Conservation (phyloP, 2,113 vertebrate genomes). For the Phodopus roborovskii region DNA sequence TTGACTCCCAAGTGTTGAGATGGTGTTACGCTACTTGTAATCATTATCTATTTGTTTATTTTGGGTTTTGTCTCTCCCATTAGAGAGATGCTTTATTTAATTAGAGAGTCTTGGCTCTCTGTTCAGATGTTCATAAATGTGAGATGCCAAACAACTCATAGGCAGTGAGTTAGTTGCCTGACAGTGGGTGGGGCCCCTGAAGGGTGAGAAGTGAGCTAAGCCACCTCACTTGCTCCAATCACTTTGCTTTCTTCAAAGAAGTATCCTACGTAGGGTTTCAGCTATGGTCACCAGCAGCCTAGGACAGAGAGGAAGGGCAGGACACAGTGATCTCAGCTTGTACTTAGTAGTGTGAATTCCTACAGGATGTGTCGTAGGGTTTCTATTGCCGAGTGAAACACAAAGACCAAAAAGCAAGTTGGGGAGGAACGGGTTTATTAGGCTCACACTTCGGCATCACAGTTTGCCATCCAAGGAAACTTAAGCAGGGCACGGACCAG, state of each 20-base stretch:
- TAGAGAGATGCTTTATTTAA: neutral
- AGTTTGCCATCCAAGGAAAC: neutral
- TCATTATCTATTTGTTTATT: slow-evolving; percentile 44
- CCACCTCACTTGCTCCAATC: neutral
- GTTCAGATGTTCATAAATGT: neutral
- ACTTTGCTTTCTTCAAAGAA: neutral
- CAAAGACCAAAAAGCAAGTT: neutral
- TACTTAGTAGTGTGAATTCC: neutral
- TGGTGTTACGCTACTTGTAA: neutral
- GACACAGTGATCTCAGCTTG: neutral
- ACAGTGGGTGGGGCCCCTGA: neutral
- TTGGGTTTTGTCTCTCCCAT: slow-evolving; percentile 21
- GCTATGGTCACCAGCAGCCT: neutral
- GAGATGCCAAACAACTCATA: neutral
- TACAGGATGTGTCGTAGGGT: neutral
- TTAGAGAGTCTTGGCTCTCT: neutral
- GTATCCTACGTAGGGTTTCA: slow-evolving; percentile 1
- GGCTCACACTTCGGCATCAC: neutral
- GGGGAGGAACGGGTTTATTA: neutral
- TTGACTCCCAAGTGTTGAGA: neutral
- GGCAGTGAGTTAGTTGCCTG: neutral
- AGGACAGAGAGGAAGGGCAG: neutral
- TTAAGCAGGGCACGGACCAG: neutral
- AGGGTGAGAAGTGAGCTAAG: neutral
- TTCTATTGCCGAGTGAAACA: neutral